Evolutionary conservation across 2,113 vertebrate species (phyloP), one percentile per base, ranked within the genome.

Genomic region (Toxotes chatareus): DNA sequence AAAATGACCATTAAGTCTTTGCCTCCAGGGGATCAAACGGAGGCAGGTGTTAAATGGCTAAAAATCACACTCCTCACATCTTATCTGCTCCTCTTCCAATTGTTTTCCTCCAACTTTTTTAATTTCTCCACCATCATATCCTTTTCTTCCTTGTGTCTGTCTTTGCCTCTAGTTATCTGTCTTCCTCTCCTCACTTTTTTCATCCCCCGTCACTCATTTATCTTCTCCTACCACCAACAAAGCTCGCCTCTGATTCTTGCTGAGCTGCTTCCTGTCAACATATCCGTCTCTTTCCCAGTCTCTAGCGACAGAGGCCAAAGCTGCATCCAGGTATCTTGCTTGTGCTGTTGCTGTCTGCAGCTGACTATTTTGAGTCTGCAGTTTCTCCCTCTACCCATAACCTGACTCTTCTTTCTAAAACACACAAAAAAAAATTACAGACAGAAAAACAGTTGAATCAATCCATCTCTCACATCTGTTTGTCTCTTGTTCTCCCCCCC

Each of bases 31-130:
- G 42, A 66, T 73, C 57, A 59, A 49, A 27, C 68, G 42, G 32
- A 70, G 83, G 84, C 63, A 80, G 76, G 83, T 79, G 73, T 85
- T 69, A 79, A 90, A 80, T 86, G 64, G 71, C 55, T 71, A 64
- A 86, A 38, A 61, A 86, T 85, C 60, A 61, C 80, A 74, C 65
- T 46, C 42, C 51, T 89, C 75, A 73, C 51, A 56, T 83, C 68
- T 70, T 31, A 38, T 68, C 84, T 38, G n/a, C 59, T 53, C 61
- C 11, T 27, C 36, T 4, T 27, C 8, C 57, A 11, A 2, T 34
- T 44, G 27, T 64, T 63, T 56, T 38, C 34, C 56, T 66, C 40
- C 21, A 57, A 53, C 64, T 86, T 68, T 56, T 47, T 44, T 51
- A 9, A 1, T 40, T 57, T 36, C 11, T 82, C 36, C 55, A 66